A percentile compares a stretch with the other conserved stretches of the same genome.
Conservation (phyloP, 2,888 invertebrate genomes). For the Protophormia terraenovae region DNA sequence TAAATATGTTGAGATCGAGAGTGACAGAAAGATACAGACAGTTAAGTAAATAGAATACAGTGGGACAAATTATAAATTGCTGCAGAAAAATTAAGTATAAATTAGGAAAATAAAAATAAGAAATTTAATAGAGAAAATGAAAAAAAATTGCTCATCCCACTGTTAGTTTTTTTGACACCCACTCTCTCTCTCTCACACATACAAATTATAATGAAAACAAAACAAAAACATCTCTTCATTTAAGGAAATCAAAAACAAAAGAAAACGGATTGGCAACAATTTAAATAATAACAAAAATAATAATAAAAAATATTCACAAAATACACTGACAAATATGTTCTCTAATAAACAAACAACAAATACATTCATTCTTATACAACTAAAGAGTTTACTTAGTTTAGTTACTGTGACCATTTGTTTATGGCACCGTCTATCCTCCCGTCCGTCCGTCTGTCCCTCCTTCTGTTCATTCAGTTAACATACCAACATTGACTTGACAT, state of each 20-base stretch:
- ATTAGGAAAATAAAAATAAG: no score
- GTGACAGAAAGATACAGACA: neutral
- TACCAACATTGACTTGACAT: neutral
- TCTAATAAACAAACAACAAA: neutral
- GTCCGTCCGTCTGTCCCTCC: neutral
- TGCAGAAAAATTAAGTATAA: neutral
- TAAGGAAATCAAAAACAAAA: conserved; percentile 28
- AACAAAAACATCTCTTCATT: conserved; percentile 18
- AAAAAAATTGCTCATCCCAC: no score
- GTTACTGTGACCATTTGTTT: conserved; percentile 15
- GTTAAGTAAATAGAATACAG: neutral
- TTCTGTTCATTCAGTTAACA: neutral
- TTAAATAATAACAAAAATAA: neutral
- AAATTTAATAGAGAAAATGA: no score
- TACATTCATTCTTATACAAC: neutral
- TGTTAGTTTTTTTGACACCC: neutral
- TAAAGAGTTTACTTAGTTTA: neutral
- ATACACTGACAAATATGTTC: conserved; percentile 6
- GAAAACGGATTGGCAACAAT: conserved; percentile 20
- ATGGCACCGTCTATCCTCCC: neutral
- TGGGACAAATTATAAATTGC: neutral
- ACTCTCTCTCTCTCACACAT: no score
- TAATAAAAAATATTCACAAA: neutral
- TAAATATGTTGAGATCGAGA: neutral
- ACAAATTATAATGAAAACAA: neutral